These are phyloP conservation scores for Peromyscus eremicus DNA, from an alignment of 2,797 vertebrate species.

Conservation along the genomic window DNA sequence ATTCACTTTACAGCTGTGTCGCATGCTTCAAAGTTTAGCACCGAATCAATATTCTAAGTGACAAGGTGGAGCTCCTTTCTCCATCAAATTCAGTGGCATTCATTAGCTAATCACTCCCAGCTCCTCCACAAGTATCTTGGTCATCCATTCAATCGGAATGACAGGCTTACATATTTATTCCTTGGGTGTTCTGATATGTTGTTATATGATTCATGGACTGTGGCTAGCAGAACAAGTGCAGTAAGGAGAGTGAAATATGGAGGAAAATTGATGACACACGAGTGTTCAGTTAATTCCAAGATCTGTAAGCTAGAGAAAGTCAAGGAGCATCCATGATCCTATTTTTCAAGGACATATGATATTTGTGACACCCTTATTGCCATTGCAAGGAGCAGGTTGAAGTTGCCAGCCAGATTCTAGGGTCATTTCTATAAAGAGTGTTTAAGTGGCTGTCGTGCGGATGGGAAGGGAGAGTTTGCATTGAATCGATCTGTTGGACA, in stretches of 20 bases:
- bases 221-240: neutral
- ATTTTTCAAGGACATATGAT: neutral
- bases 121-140: neutral
- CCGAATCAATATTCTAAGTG: neutral
- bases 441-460: neutral
- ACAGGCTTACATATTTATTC: neutral
- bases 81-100: neutral
- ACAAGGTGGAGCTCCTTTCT: neutral
- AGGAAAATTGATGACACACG: neutral
- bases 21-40: neutral
- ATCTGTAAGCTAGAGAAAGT: neutral
- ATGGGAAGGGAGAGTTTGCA: neutral
- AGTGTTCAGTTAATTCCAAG: neutral
- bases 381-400: neutral
- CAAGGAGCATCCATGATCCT: neutral
- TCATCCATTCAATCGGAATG: neutral
- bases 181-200: neutral
- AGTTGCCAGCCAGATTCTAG: neutral
- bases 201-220: neutral
- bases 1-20: neutral
- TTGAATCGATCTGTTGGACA: neutral
- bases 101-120: neutral
- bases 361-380: fast-evolving
- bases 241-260: neutral
- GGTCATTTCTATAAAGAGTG: neutral